Evolutionary conservation across 2,797 vertebrate genomes (phyloP), one percentile per base, ranked within the genome.

Genomic region (Avahi laniger): DNA sequence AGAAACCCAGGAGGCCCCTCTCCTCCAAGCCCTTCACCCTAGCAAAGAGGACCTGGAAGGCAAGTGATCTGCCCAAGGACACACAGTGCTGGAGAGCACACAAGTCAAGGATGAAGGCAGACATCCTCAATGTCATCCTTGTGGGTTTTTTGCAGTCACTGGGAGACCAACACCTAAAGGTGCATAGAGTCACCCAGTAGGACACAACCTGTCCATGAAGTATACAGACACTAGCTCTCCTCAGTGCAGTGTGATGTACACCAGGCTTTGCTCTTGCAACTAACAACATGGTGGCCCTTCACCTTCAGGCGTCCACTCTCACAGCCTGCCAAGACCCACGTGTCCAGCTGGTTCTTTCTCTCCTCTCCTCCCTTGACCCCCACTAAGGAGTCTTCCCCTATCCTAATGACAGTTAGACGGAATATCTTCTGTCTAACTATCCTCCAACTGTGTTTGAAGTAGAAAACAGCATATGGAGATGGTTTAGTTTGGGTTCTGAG

Each of bases 381-480:
- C 50, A 73, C 28, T 33, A 72, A 94, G 30, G 30, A 83, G 26
- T 28, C 69, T 63, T 54, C 28, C 63, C 28, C 24, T 24, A 2
- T 30, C 67, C n/a, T 79, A 52, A 86, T 28, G 69, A 26, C 54
- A 57, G 54, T 57, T 4, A 57, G 54, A 57, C 8, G 24, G 46
- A 89, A 89, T 70, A 78, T 57, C 82, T 48, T 38, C 59, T 24
- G 57, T 46, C 30, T n/a, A 67, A 79, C 50, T 43, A n/a, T 17
- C 75, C 30, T 73, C 61, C 65, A 80, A 14, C 48, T 46, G n/a
- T 87, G 79, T 96, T 81, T 93, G 89, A 95, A 94, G 93, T 79
- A 61, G 46, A 67, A 93, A 93, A 85, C 63, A 93, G 89, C 93
- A 94, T 96, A 80, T 87, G 95, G 85, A 83, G 57, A 72, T 78